Conservation (phyloP, 2,888 invertebrate genomes). For the Alsophila aescularia region DNA sequence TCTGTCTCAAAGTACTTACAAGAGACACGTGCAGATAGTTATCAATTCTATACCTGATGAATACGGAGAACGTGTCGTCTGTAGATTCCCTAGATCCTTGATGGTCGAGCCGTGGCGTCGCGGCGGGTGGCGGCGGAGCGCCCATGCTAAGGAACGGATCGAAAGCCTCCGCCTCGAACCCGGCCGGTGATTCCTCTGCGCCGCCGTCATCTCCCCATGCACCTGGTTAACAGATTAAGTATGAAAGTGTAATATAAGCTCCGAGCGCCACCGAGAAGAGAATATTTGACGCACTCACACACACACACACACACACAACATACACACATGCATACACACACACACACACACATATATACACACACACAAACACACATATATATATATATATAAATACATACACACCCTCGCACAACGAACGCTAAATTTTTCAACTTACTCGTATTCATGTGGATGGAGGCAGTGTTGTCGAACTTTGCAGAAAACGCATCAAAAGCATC, state of each 20-base stretch:
- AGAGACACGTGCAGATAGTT: not conserved
- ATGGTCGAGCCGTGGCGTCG: conserved; percentile 86
- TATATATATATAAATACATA: not conserved
- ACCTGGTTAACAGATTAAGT: conserved; percentile 41
- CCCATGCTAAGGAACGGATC: conserved; percentile 92
- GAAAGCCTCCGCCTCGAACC: conserved; percentile 90
- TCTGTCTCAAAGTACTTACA: not conserved
- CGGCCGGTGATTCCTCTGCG: conserved; percentile 64
- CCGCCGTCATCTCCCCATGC: conserved; percentile 72
- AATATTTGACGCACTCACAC: too few species aligned
- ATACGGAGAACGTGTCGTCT: conserved; percentile 91
- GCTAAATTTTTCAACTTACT: conserved; percentile 49
- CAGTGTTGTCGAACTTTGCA: conserved; percentile 92
- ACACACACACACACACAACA: too few species aligned
- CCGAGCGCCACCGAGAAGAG: not conserved
- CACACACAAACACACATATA: too few species aligned
- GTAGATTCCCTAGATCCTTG: conserved; percentile 91
- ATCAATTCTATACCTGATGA: conserved; percentile 85
- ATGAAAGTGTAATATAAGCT: not conserved
- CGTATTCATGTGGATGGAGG: conserved; percentile 63
- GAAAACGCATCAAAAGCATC: conserved; percentile 93
- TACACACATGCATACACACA: too few species aligned
- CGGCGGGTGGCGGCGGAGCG: conserved; percentile 88
- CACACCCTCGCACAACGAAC: too few species aligned
- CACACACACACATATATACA: not conserved